Evolutionary conservation across 2,888 invertebrate genomes (phyloP).

Genomic region (Cyrtodaria siliqua): DNA sequence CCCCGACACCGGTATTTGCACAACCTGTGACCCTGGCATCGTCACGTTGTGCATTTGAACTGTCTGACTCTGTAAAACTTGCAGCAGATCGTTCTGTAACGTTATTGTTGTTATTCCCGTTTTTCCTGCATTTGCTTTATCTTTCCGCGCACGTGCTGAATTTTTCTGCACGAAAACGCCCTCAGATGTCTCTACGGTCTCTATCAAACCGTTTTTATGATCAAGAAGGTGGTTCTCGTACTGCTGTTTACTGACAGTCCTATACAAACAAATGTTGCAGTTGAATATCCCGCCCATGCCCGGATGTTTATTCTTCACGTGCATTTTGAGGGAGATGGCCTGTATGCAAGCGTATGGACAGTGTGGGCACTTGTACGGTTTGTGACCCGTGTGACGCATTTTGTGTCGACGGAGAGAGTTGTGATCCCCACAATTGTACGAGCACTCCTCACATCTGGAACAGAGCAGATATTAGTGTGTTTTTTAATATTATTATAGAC

Average conservation of each 20-base stretch:
- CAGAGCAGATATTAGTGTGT: no score
- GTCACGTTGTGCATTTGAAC: constrained; percentile 6
- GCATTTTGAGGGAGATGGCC: constrained; percentile 92
- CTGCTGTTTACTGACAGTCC: constrained; percentile 90
- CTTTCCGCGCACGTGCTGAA: not conserved
- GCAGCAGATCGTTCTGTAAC: not conserved
- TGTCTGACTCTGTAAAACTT: constrained; percentile 14
- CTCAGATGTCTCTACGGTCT: constrained; percentile 32
- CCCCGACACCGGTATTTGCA: constrained; percentile 16
- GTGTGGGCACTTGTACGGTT: constrained; percentile 92
- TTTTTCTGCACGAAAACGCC: not conserved
- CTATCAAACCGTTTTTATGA: constrained; percentile 87
- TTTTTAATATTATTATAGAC: no score
- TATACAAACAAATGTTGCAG: constrained; percentile 76
- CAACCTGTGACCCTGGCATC: constrained; percentile 2
- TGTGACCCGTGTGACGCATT: constrained; percentile 91
- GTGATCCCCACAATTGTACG: constrained; percentile 92
- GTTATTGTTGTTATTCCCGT: not conserved
- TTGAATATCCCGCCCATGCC: constrained; percentile 81
- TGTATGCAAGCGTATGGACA: constrained; percentile 92
- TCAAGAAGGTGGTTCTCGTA: constrained; percentile 88
- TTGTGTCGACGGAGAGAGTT: constrained; percentile 93
- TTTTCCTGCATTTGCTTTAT: not conserved
- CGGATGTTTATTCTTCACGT: constrained; percentile 93
- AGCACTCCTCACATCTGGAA: constrained; percentile 90